Evolutionary conservation across 2,888 invertebrate genomes (phyloP), one percentile per base, ranked within the genome.

Genomic region (Callimorpha dominula): DNA sequence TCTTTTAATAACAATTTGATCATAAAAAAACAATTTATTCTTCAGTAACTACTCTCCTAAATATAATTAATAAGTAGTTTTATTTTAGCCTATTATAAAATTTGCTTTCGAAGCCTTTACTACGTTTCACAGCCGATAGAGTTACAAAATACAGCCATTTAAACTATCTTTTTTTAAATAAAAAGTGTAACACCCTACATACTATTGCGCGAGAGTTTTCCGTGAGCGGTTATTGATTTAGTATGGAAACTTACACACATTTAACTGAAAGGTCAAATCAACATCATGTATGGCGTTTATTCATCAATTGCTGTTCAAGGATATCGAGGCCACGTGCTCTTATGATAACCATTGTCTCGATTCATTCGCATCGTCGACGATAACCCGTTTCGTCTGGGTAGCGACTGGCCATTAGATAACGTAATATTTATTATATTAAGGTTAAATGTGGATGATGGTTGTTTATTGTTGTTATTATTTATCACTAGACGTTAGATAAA

Each of bases 321-420:
- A 50, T 17, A 62, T 67, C 43, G 50, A 63, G 62, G 42, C 63
- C 68, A 60, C 46, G 57, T 68, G 70, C 63, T 68, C 11, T 9
- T 62, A 64, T 73, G 40, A 52, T 69, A 69, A 69, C 65, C 57
- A n/a, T 67, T 42, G 60, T 79, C 72, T 65, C 69, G 75, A 74
- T 66, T 72, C 42, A 64, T 52, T 49, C 12, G 72, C 73, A 70
- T 74, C 57, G 46, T 70, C 20, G 46, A 20, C 63, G 42, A 71
- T 71, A 81, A 73, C 78, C 71, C 64, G 72, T 78, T 78, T 60
- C 1, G 54, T 67, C 76, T 75, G 69, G 70, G 4, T 54, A 20
- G 31, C 6, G 6, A 63, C 49, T 65, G 65, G 50, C 67, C 20
- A 14, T 65, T 54, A 40, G 8, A 46, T 65, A 49, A n/a, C 63